Base-by-base conservation (phyloP, 2,113 vertebrate species). In the Hemiscyllium ocellatum region DNA sequence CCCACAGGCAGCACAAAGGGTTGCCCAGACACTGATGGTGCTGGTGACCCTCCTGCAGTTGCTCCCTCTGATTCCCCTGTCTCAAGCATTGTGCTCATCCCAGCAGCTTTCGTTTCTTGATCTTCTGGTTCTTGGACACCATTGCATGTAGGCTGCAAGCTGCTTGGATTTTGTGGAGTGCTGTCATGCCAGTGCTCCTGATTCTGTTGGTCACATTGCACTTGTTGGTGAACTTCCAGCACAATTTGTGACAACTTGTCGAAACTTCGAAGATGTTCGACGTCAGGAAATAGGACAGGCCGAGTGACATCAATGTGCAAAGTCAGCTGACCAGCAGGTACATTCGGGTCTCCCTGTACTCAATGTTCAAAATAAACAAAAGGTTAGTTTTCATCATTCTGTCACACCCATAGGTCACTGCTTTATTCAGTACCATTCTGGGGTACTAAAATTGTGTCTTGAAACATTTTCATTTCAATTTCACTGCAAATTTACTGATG, bases 281-380 rank as follows among this genome's bases (percentile, higher is more conserved):
- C 66, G 4, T 98, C 98, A 0, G 98, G 99, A 1, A 99, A 98
- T 96, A 97, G 98, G 96, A 99, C 97, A 0, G 98, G 98, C 4
- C 97, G 98, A 0, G 96, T 97, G 96, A 99, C 97, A 97, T 99
- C 98, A 0, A 99, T 97, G 96, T 99, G 98, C 93, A 99, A 97
- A 0, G 99, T 99, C 96, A 99, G 98, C 96, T 99, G 99, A 7
- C 99, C 99, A 0, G 99, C 99, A 22, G 99, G 99, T 96, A 99
- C 99, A 96, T 99, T 99, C 94, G 99, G 99, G 96, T 99, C 99
- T 52, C 99, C 99, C 99, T 99, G 96, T 0, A 20, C 0, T 96
- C 56, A 61, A 70, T 69, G 5, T 12, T 96, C 68, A 42, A 95
- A 8, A 68, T 5, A 5, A 86, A 66, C 24, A 50, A 37, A 61